Conservation (phyloP, 2,888 invertebrate genomes). For the Dinocampus coccinellae region DNA sequence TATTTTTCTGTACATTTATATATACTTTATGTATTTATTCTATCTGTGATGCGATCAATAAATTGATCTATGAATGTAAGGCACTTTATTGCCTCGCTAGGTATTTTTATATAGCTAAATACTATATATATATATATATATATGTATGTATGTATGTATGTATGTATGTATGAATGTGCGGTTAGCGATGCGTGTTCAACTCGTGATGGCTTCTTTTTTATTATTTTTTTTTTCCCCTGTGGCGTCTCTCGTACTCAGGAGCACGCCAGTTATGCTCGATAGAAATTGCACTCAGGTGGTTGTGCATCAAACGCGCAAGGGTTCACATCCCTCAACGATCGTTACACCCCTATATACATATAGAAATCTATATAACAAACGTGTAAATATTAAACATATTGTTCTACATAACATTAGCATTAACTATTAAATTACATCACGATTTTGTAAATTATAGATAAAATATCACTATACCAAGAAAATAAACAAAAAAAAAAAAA, state of each 20-base stretch:
- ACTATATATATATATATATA: not conserved
- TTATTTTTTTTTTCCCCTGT: too few relatives aligned
- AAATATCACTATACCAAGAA: too few relatives aligned
- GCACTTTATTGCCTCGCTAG: not conserved
- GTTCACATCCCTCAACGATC: slow-evolving; percentile 7
- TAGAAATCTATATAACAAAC: not conserved
- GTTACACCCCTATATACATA: not conserved
- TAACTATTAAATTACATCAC: too few relatives aligned
- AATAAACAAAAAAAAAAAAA: too few relatives aligned
- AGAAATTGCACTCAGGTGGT: slow-evolving; percentile 50
- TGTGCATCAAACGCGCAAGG: slow-evolving; percentile 34
- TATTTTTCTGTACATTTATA: not conserved
- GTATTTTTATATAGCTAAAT: not conserved
- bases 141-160: slow-evolving; percentile 4
- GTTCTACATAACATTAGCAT: too few relatives aligned
- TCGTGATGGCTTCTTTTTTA: not conserved
- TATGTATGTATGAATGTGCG: slow-evolving; percentile 22
- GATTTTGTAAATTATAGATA: too few relatives aligned
- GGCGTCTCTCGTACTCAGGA: not conserved
- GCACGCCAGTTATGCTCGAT: slow-evolving; percentile 40
- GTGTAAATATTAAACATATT: too few relatives aligned
- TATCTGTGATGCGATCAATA: not conserved
- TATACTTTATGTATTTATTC: not conserved
- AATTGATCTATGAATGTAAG: not conserved
- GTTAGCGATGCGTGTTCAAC: slow-evolving; percentile 5